These are phyloP conservation scores for Eriocheir sinensis DNA, from an alignment of 1,140 invertebrate genomes.

Conservation along the genomic window DNA sequence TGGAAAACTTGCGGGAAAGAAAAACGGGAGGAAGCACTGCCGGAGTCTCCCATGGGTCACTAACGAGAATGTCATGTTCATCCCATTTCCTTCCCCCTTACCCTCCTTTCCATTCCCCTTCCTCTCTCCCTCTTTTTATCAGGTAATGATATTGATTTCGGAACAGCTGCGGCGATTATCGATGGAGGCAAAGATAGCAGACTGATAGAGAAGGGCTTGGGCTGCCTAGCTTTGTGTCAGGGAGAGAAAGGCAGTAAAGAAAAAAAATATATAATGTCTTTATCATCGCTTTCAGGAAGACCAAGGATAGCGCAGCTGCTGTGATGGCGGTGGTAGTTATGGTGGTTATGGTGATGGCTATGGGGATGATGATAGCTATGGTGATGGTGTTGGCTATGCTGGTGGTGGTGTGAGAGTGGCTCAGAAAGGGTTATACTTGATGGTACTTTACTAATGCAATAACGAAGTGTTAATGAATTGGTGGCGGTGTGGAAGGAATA, in stretches of 20 bases:
- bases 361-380: neutral
- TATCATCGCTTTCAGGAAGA: neutral
- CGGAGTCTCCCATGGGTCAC: neutral
- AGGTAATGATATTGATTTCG: conserved; percentile 66
- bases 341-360: neutral
- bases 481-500: conserved; percentile 11
- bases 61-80: conserved; percentile 31
- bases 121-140: conserved; percentile 38
- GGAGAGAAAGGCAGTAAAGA: neutral
- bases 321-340: neutral
- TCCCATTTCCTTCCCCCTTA: conserved; percentile 18
- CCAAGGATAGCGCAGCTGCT: neutral
- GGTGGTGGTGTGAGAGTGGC: neutral
- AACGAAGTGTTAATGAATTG: neutral
- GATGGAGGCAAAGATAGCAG: conserved; percentile 45
- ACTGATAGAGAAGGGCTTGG: conserved; percentile 17
- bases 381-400: neutral
- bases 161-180: conserved; percentile 67
- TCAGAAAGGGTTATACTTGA: neutral
- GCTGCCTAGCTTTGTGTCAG: neutral
- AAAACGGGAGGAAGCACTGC: neutral
- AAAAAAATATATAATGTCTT: conserved; percentile 9
- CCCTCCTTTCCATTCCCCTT: neutral
- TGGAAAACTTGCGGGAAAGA: neutral
- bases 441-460: neutral